Base-by-base conservation (phyloP, 2,113 vertebrate genomes). In the Vanacampus margaritifer region DNA sequence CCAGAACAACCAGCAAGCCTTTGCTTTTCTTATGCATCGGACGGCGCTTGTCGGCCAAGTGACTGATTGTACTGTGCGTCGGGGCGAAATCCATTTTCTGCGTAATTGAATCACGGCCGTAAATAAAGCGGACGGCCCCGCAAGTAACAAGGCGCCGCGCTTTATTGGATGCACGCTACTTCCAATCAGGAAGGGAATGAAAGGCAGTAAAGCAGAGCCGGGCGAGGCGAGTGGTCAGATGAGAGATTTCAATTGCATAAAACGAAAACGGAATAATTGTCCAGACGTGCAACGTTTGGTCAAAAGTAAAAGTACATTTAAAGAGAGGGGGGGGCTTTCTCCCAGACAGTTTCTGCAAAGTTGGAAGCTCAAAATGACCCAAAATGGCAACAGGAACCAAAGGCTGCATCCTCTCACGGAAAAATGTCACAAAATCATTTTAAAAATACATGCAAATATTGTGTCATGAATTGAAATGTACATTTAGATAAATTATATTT, bases 21-120 rank as follows among this genome's bases (percentile, higher is more conserved):
- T 74, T n/a, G 63, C 66, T 58, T 67, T 75, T 85, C 82, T 84
- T 83, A 81, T 84, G 72, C 72, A 80, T 75, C 73, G 72, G 69
- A 79, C 54, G 83, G 79, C 10, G 3, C 69, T 65, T 67, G 82
- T 87, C 88, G 78, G 56, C 68, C 68, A 70, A 61, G 28, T 82
- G 84, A 88, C 64, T 43, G 59, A 85, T 56, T 57, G 79, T 64
- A 73, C 76, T 24, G n/a, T 21, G 68, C 60, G 14, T 14, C 43
- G 5, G 77, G 73, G 72, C 74, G 77, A 84, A 76, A 87, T 84
- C 77, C 68, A 84, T 89, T 82, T 84, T 82, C 82, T 76, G 63
- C 69, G 79, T 75, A 64, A 68, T 85, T 86, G 82, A 83, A 88
- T 86, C 76, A 83, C 10, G 9, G 45, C 71, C 62, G 70, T 85